Evolutionary conservation across 2,797 vertebrate genomes (phyloP).

Genomic region (Pygocentrus nattereri): DNA sequence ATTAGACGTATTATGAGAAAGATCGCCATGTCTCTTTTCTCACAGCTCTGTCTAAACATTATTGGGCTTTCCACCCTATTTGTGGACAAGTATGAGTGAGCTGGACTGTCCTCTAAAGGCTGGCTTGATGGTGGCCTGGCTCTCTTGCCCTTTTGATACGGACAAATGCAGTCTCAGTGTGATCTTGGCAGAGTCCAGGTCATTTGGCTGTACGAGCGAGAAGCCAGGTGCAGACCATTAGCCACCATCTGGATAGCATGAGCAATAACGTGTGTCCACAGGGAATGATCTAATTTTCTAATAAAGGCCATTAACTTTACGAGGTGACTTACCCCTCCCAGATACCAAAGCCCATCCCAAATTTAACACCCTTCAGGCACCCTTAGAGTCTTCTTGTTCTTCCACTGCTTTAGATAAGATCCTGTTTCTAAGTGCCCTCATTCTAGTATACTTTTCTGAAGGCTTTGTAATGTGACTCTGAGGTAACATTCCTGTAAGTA

Average conservation of each 20-base stretch:
- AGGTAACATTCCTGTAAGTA: background rate
- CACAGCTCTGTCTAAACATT: background rate
- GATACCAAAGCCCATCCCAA: conserved; percentile 11
- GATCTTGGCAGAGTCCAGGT: conserved; percentile 18
- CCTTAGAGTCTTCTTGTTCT: conserved; percentile 2
- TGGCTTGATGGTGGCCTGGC: conserved; percentile 21
- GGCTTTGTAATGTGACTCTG: background rate
- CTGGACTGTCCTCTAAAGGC: background rate
- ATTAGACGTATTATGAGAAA: background rate
- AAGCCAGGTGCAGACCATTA: conserved; percentile 31
- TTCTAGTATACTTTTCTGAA: background rate
- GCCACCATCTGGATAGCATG: conserved; percentile 40
- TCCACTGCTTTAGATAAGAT: background rate
- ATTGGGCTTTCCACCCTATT: background rate
- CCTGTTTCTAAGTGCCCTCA: background rate
- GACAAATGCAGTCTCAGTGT: conserved; percentile 23
- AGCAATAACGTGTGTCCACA: conserved; percentile 26
- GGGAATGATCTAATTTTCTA: conserved; percentile 42
- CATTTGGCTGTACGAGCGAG: conserved; percentile 2
- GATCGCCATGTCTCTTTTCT: background rate
- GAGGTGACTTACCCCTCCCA: conserved; percentile 23
- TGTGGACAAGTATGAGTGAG: background rate
- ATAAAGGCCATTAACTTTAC: conserved; percentile 40
- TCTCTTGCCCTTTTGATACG: conserved; percentile 15
- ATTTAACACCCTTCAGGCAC: conserved; percentile 29